Base-by-base conservation (phyloP, 2,113 vertebrate genomes). In the Tylochromis polylepis region DNA sequence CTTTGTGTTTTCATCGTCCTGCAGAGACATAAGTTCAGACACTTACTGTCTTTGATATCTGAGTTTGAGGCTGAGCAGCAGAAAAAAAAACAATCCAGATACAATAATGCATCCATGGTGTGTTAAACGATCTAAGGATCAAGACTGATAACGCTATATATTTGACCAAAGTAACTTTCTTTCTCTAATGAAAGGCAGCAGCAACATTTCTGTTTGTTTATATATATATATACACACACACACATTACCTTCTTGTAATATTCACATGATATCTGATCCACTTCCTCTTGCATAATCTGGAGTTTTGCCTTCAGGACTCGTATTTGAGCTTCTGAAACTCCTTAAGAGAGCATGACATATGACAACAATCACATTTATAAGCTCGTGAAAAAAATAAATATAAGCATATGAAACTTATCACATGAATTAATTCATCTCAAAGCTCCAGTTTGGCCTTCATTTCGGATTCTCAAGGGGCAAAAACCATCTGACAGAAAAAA, bases 261-360 rank as follows among this genome's bases (percentile, higher is more conserved):
- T 85, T 99, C 97, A 91, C 93, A 89, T 6, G 96, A 94, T 53
- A 97, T 41, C 16, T 91, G 97, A 91, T 97, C 97, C 92, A 99
- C 82, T 86, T 99, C 98, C 72, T 98, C 98, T 82, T 98, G 97
- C 72, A 94, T 96, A 81, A 99, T 97, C 83, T 91, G 96, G 58
- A 99, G 94, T 91, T 98, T 99, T 91, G 98, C 98, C 92, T 97
- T 99, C 67, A 99, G 92, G 94, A 98, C 97, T 86, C 97, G 96
- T 82, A 97, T 96, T 90, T 98, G 97, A 91, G 97, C 96, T 89
- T 98, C 98, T 97, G 97, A 91, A 87, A 95, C 94, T 8, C 85
- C 83, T 94, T 5, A 24, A 53, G 11, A 36, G 88, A 89, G 29
- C 15, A 85, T 2, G 29, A 56, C 3, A 55, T n/a, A 29, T 14